A percentile compares a stretch with the other conserved stretches of the same genome.
These are phyloP conservation scores for Corythornis vintsioides DNA, from an alignment of 2,113 vertebrate genomes.

Conservation along the genomic window DNA sequence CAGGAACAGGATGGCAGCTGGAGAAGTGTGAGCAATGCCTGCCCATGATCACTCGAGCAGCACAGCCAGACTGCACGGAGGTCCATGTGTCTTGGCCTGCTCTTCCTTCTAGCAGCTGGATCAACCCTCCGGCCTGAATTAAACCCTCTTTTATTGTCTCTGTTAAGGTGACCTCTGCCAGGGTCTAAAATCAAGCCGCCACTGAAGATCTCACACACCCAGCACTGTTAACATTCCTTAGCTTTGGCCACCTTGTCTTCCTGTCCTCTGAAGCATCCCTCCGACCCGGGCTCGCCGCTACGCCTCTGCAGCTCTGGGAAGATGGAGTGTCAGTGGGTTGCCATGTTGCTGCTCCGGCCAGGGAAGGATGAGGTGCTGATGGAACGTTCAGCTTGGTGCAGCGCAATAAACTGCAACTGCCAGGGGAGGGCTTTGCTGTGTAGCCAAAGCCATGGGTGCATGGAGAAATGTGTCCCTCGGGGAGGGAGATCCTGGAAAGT, in stretches of 20 bases:
- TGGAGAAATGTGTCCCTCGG: background rate
- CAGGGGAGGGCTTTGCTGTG: background rate
- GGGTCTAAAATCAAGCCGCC: slow-evolving; percentile 49
- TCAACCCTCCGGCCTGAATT: background rate
- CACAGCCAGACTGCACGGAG: background rate
- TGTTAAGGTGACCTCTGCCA: slow-evolving; percentile 68
- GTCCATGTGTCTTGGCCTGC: rapidly evolving
- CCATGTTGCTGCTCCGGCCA: background rate
- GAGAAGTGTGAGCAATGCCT: too few relatives aligned
- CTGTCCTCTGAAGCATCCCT: background rate
- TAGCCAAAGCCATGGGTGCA: background rate
- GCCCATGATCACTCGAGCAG: background rate
- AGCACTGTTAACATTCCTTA: slow-evolving; percentile 46
- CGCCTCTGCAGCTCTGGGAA: background rate
- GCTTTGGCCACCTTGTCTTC: slow-evolving; percentile 35
- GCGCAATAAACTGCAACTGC: background rate
- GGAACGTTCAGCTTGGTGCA: background rate
- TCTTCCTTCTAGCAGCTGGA: background rate
- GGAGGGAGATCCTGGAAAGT: background rate
- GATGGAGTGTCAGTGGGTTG: background rate
- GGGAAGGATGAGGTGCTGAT: background rate
- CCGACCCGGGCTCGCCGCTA: slow-evolving; percentile 22
- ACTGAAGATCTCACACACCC: slow-evolving; percentile 41
- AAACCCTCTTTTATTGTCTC: slow-evolving; percentile 63
- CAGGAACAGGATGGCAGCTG: background rate